Percentiles rank a stretch among this genome's conserved stretches.
Evolutionary conservation across 2,113 vertebrate genomes (phyloP).

Genomic region (Xenopus tropicalis): UCB_Xtro_10.0 CM004452.2:27568001-27568500

Average conservation of each 20-base stretch:
- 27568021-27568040: constrained; percentile 85
- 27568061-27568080: constrained; percentile 88
- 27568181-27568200: constrained; percentile 78
- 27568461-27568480: constrained; percentile 69
- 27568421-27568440: constrained; percentile 85
- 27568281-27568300: constrained; percentile 72
- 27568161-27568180: constrained; percentile 89
- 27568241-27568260: constrained; percentile 92
- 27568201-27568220: constrained; percentile 84
- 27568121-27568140: constrained; percentile 83
- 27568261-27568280: constrained; percentile 84
- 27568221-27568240: constrained; percentile 87
- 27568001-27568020: constrained; percentile 85
- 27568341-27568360: constrained; percentile 94
- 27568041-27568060: constrained; percentile 87
- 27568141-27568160: constrained; percentile 88
- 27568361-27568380: constrained; percentile 97
- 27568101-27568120: constrained; percentile 82
- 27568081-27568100: constrained; percentile 93
- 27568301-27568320: constrained; percentile 80
- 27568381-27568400: constrained; percentile 90
- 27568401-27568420: constrained; percentile 91
- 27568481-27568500: constrained; percentile 33
- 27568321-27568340: constrained; percentile 96
- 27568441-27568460: constrained; percentile 91